Conservation (phyloP, 2,797 vertebrate species). For the Brachymystax lenok region DNA sequence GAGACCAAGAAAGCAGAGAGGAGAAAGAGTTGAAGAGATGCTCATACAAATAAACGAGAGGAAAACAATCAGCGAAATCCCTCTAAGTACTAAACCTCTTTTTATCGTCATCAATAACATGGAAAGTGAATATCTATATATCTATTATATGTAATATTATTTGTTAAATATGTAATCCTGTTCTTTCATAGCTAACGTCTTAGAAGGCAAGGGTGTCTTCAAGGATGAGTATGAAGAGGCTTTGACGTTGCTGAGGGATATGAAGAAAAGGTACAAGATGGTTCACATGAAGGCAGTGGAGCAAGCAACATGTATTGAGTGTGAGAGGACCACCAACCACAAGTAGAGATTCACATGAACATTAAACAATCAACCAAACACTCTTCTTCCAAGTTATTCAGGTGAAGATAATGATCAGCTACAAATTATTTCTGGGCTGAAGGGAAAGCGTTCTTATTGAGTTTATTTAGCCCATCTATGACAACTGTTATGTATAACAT, state of each 20-base stretch:
- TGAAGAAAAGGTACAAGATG: slow-evolving; percentile 65
- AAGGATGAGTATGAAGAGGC: slow-evolving; percentile 52
- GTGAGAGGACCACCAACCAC: slow-evolving; percentile 9
- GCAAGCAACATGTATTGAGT: slow-evolving; percentile 34
- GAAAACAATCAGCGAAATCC: slow-evolving; percentile 51
- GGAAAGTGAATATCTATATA: background rate
- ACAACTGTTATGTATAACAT: background rate
- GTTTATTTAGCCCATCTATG: background rate
- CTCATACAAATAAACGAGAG: slow-evolving; percentile 60
- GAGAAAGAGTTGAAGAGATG: slow-evolving; percentile 58
- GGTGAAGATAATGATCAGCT: background rate
- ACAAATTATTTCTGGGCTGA: background rate
- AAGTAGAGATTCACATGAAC: background rate
- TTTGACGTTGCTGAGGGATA: slow-evolving; percentile 63
- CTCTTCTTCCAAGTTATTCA: background rate
- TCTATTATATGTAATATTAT: background rate
- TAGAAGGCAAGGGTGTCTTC: slow-evolving; percentile 29
- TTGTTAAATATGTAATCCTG: slow-evolving; percentile 3
- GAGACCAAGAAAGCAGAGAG: slow-evolving; percentile 45
- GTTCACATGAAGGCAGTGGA: slow-evolving; percentile 54
- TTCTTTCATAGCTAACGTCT: slow-evolving; percentile 52
- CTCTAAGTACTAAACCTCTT: slow-evolving; percentile 57
- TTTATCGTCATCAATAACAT: background rate
- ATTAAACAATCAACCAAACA: background rate
- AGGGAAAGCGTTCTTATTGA: background rate